phyloP scores from a whole-genome alignment of 2,113 vertebrate genomes.

The Stigmatopora argus region DNA sequence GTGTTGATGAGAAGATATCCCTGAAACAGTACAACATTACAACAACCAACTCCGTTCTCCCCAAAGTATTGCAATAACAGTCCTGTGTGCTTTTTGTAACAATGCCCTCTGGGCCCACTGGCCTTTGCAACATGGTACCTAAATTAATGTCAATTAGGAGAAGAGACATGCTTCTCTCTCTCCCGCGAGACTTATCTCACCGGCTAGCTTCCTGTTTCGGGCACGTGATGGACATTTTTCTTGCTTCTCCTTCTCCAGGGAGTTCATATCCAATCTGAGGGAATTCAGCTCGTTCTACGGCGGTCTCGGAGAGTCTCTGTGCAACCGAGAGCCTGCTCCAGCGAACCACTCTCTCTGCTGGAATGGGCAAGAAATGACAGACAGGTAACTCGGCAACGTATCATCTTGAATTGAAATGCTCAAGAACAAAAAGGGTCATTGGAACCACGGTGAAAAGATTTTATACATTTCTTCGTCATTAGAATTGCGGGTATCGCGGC shows the following conservation, averaged over 20 bases:
- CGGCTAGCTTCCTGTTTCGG: conserved; percentile 19
- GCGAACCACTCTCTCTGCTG: conserved; percentile 90
- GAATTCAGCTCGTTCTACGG: conserved; percentile 86
- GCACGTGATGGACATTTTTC: conserved; percentile 1
- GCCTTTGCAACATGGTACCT: conserved; percentile 31
- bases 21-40: too few species aligned
- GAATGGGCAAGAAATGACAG: conserved; percentile 91
- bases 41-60: too few species aligned
- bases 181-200: conserved; percentile 25
- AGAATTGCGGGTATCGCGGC: neutral
- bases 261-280: conserved; percentile 75
- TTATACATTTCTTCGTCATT: neutral
- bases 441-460: neutral
- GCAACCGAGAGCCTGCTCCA: conserved; percentile 79
- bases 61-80: conserved; percentile 34
- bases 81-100: conserved; percentile 48
- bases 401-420: neutral
- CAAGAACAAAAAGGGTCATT: neutral
- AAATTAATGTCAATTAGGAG: conserved; percentile 57
- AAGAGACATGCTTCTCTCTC: conserved; percentile 33
- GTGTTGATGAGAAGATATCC: too few species aligned
- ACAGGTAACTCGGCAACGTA: conserved; percentile 73
- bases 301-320: conserved; percentile 82
- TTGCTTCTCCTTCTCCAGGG: conserved; percentile 48
- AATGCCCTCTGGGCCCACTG: conserved; percentile 31